Evolutionary conservation across 2,888 invertebrate genomes (phyloP).

Genomic region (Proisotoma minuta): DNA sequence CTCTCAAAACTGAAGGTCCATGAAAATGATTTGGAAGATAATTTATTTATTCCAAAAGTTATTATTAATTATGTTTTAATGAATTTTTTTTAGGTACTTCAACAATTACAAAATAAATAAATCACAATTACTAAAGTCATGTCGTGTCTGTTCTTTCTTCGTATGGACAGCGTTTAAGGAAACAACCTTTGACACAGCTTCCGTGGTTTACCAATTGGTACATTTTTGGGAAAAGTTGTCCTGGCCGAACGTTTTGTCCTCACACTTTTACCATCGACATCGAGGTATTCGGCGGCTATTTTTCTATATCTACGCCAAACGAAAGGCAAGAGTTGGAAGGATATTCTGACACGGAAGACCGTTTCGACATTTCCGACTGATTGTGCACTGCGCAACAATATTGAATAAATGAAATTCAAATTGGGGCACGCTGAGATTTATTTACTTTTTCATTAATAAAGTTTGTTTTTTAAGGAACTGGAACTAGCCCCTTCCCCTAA

Average conservation of each 20-base stretch:
- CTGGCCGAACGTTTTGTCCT: conserved; percentile 38
- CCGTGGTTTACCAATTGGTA: conserved; percentile 36
- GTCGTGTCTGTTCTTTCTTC: too few relatives aligned
- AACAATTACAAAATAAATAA: too few relatives aligned
- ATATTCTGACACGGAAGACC: conserved; percentile 42
- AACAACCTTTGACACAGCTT: conserved; percentile 40
- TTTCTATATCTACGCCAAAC: conserved; percentile 39
- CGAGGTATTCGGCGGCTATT: conserved; percentile 43
- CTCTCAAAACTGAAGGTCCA: too few relatives aligned
- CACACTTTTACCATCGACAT: not conserved
- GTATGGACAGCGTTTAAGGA: too few relatives aligned
- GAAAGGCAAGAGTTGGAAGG: conserved; percentile 39
- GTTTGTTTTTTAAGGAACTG: too few relatives aligned
- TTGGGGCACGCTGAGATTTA: not conserved
- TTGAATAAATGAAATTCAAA: conserved; percentile 38
- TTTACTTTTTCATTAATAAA: too few relatives aligned
- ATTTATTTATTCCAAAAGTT: too few relatives aligned
- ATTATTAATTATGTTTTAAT: too few relatives aligned
- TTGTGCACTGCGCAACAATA: conserved; percentile 43
- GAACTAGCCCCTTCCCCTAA: too few relatives aligned
- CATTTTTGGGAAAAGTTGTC: conserved; percentile 40
- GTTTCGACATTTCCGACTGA: conserved; percentile 43
- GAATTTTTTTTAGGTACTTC: too few relatives aligned
- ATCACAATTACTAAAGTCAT: too few relatives aligned
- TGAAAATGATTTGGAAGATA: too few relatives aligned